These are phyloP conservation scores for Cryptomyrus ogoouensis DNA, from an alignment of 2,113 vertebrate genomes.

Conservation along the genomic window DNA sequence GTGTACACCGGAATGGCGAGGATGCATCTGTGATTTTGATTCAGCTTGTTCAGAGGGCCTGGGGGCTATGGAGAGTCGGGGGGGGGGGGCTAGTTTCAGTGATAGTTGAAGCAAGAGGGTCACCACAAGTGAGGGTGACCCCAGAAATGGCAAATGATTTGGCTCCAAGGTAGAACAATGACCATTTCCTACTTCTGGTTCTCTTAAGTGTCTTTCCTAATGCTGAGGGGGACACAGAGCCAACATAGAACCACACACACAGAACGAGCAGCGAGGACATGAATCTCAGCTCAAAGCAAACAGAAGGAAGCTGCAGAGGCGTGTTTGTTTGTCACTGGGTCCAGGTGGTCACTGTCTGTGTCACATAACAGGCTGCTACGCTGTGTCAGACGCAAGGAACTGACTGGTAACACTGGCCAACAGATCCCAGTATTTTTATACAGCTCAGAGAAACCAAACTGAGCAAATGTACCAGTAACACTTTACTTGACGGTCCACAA, in stretches of 20 bases:
- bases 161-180: conserved; percentile 33
- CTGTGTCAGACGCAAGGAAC: background rate
- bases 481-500: background rate
- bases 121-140: conserved; percentile 26
- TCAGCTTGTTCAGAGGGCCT: background rate
- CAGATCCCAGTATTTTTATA: background rate
- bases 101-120: conserved; percentile 18
- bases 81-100: conserved; percentile 11
- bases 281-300: conserved; percentile 25
- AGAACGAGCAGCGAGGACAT: background rate
- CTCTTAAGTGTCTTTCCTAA: conserved; percentile 4
- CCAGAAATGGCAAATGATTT: conserved; percentile 31
- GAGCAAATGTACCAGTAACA: background rate
- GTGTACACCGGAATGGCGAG: conserved; percentile 25
- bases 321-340: background rate
- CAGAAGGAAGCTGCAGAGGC: background rate
- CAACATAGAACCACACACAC: background rate
- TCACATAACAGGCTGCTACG: background rate
- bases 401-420: background rate
- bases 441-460: background rate
- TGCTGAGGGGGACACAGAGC: background rate
- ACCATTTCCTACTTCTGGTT: conserved; percentile 21
- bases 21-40: conserved; percentile 17
- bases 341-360: background rate
- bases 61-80: background rate